These are phyloP conservation scores for Suillia variegata DNA, from an alignment of 2,888 invertebrate species.

Conservation along the genomic window DNA sequence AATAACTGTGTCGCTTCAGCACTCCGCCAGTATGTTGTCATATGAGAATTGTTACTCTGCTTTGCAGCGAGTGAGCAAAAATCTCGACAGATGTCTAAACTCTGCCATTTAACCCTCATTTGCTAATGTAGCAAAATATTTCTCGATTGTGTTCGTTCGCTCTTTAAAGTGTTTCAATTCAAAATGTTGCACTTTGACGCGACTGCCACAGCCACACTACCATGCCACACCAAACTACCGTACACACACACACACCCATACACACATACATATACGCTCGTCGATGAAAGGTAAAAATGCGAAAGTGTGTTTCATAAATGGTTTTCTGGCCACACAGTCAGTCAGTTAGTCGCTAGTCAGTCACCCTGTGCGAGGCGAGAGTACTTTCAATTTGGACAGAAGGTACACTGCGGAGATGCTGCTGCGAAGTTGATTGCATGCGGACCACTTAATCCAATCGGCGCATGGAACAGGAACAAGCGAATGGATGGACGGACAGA, in stretches of 20 bases:
- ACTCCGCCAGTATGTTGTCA: too few relatives aligned
- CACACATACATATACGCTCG: background rate
- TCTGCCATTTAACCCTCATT: constrained; percentile 53
- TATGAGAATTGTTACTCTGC: background rate
- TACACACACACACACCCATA: background rate
- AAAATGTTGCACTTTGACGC: background rate
- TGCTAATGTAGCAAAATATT: constrained; percentile 48
- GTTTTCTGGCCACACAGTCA: background rate
- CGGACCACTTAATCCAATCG: constrained; percentile 49
- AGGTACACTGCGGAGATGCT: constrained; percentile 34
- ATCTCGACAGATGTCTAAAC: constrained; percentile 55
- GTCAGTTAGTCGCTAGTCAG: background rate
- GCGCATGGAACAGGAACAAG: constrained; percentile 34
- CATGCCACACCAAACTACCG: too few relatives aligned
- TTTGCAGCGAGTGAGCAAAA: constrained; percentile 31
- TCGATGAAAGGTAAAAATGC: constrained; percentile 9
- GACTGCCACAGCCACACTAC: too few relatives aligned
- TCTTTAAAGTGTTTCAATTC: background rate
- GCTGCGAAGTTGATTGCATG: constrained; percentile 56
- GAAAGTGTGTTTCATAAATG: constrained; percentile 7
- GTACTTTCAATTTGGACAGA: constrained; percentile 50
- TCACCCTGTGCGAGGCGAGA: constrained; percentile 35
- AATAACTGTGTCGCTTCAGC: too few relatives aligned
- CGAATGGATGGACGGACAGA: too few relatives aligned
- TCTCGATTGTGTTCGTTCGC: too few relatives aligned